Conservation (phyloP, 1,140 invertebrate genomes). For the Mya arenaria region DNA sequence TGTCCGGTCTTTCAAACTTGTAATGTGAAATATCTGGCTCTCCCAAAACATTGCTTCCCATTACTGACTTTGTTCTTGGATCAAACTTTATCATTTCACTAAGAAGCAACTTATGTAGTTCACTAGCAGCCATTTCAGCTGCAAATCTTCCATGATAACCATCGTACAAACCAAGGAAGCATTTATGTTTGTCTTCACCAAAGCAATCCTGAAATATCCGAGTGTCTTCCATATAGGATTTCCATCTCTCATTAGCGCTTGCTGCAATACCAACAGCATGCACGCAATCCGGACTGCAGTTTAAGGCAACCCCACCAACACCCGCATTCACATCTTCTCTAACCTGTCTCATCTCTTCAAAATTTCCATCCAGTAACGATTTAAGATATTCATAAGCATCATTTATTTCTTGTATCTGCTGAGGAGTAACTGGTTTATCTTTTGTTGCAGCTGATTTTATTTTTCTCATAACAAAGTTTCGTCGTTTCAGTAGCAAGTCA, state of each 20-base stretch:
- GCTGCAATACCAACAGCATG: constrained; percentile 75
- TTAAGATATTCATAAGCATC: constrained; percentile 79
- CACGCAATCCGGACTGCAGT: constrained; percentile 73
- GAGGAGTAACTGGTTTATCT: constrained; percentile 64
- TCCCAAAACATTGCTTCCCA: constrained; percentile 61
- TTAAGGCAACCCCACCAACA: constrained; percentile 67
- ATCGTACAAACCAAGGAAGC: constrained; percentile 78
- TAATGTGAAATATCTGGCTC: constrained; percentile 68
- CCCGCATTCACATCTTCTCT: constrained; percentile 64
- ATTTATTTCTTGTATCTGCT: constrained; percentile 72
- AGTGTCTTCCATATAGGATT: constrained; percentile 78
- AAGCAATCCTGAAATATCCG: constrained; percentile 78
- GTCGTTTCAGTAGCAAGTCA: constrained; percentile 65
- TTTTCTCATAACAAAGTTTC: constrained; percentile 68
- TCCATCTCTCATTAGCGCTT: constrained; percentile 74
- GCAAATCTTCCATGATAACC: constrained; percentile 78
- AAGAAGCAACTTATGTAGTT: constrained; percentile 76
- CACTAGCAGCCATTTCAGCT: constrained; percentile 74
- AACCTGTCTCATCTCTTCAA: constrained; percentile 58
- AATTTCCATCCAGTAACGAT: constrained; percentile 69
- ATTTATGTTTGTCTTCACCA: constrained; percentile 77
- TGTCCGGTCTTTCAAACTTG: constrained; percentile 69
- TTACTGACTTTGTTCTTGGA: constrained; percentile 70
- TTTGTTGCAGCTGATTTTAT: constrained; percentile 58
- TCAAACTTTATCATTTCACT: constrained; percentile 77